Base-by-base conservation (phyloP, 2,888 invertebrate species). In the Quadroppia sp. region DNA sequence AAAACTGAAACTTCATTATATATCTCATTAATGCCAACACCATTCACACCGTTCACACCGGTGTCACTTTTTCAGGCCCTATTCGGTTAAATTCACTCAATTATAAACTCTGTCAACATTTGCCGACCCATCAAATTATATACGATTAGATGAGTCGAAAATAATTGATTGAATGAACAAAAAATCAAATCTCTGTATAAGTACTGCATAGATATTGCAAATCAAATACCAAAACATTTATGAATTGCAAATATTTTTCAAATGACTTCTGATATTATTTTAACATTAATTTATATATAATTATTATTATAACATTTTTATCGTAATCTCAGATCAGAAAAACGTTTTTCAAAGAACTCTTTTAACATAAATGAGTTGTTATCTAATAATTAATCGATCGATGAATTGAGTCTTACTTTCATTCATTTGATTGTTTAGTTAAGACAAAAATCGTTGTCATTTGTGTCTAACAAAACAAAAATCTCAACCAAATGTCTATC, bases 211-310 rank as follows among this genome's bases (percentile, higher is more conserved):
- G 36, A 36, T 36, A 36, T 36, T 36, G 36, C 36, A 36, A 36
- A 36, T 36, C 9, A 36, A 36, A 36, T 4, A 36, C 36, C 36
- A 56, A 56, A 56, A 30, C 56, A 30, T 17, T 30, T 7, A 36
- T 36, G 36, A 36, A 36, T 7, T 36, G 36, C 9, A 53, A 53
- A 17, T 53, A 53, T 53, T 53, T 53, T 23, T 23, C 53, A 23
- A 53, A 53, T 53, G 53, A 53, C 53, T 53, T 17, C 25, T 53
- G 20, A 53, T 53, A 53, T 53, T 53, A 53, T 56, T 56, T 28
- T 6, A 15, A 30, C 2, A 56, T 56, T 56, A 56, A 56, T 56
- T 56, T 30, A 23, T 17, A 56, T 56, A 23, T 53, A 53, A 53
- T 53, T 53, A 53, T 56, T 28, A 56, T 23, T 36, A 36, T 36